Base-by-base conservation (phyloP, 2,797 vertebrate genomes). In the Hypotaenidia philippensis region DNA sequence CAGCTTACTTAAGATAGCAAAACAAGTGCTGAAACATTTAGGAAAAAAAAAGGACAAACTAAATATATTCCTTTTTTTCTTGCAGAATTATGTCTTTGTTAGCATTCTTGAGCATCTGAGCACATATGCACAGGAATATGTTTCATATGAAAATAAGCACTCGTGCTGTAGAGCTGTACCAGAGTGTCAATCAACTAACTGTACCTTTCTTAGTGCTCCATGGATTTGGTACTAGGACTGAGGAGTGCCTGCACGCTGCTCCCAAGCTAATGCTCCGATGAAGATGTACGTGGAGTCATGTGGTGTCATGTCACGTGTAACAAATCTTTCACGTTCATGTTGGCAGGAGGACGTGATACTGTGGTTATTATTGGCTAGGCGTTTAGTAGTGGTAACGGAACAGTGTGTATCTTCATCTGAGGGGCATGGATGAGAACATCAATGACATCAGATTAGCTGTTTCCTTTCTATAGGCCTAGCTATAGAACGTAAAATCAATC, bases 351-450 rank as follows among this genome's bases (percentile, higher is more conserved):
- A 78, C 6, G 8, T 52, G 79, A 74, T 76, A 69, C 70, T 50
- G 38, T 44, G 82, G 34, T 44, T 50, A 93, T 86, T 83, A 36
- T 65, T 83, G 47, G 31, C 44, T 87, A 83, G 71, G 47, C 3
- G 1, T 89, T 93, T 92, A 59, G 40, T 87, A 23, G 52, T 25
- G 65, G 63, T 77, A 88, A 94, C 49, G 89, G 76, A 93, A 87
- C 12, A 86, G 32, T 55, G 53, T 61, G 12, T 81, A 15, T 79
- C 72, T 84, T 77, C 81, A 50, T 87, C 31, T 94, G 34, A 75
- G 49, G 78, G 45, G 4, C 74, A 50, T 34, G 53, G 45, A 83
- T 88, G n/a, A 91, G 55, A 74, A 36, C 29, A 55, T 83, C 8
- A 4, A 70, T 89, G 69, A 27, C 13, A 6, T 63, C 23, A 87